These are phyloP conservation scores for Suillia variegata DNA, from an alignment of 2,888 invertebrate species.

Conservation along the genomic window DNA sequence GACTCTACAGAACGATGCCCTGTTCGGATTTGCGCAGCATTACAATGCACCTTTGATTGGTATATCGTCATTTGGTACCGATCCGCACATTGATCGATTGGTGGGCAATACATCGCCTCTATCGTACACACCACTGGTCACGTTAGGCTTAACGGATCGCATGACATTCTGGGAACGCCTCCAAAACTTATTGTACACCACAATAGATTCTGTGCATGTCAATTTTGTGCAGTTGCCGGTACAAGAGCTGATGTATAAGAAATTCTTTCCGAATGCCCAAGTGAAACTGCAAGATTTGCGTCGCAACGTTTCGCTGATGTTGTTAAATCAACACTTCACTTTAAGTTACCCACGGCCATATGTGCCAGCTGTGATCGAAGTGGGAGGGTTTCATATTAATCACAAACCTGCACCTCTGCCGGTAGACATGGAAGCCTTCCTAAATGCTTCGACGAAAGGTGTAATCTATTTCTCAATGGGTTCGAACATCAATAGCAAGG, in stretches of 20 bases:
- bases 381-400: slow-evolving; percentile 57
- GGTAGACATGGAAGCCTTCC: slow-evolving; percentile 51
- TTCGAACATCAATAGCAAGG: slow-evolving; percentile 49
- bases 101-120: slow-evolving; percentile 50
- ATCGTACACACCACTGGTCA: slow-evolving; percentile 46
- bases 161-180: slow-evolving; percentile 57
- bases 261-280: slow-evolving; percentile 38
- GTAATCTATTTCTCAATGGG: slow-evolving; percentile 63
- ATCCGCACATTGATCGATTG: slow-evolving; percentile 46
- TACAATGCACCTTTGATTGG: slow-evolving; percentile 53
- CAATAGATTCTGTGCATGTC: slow-evolving; percentile 32
- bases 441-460: slow-evolving; percentile 59
- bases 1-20: slow-evolving; percentile 50
- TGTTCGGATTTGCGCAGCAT: slow-evolving; percentile 49
- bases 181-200: slow-evolving; percentile 42
- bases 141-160: slow-evolving; percentile 44
- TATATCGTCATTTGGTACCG: slow-evolving; percentile 45
- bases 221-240: slow-evolving; percentile 40
- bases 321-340: slow-evolving; percentile 56
- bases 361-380: slow-evolving; percentile 57
- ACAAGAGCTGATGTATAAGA: slow-evolving; percentile 33
- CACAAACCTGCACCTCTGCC: slow-evolving; percentile 46
- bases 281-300: slow-evolving; percentile 36
- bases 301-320: slow-evolving; percentile 47
- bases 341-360: slow-evolving; percentile 52